Percentiles rank a stretch among this genome's conserved stretches.
Conservation (phyloP, 2,888 invertebrate genomes). For the Sminthurinus aureus region DNA sequence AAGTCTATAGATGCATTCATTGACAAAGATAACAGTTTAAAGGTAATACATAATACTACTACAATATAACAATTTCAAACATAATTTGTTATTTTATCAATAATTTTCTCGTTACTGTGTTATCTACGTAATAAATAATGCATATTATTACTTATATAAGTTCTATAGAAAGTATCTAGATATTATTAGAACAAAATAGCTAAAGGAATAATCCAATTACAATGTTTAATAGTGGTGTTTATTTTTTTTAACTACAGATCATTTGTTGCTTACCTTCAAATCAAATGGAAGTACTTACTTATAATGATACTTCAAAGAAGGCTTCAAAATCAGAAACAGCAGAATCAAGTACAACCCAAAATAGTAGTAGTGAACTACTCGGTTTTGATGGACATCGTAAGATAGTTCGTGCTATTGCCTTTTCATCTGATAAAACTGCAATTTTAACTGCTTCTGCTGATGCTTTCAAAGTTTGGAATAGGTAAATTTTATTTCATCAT, state of each 20-base stretch:
- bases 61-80: too few species aligned
- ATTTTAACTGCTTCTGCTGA: conserved; percentile 87
- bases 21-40: conserved; percentile 76
- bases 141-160: too few species aligned
- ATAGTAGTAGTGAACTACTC: conserved; percentile 31
- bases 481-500: conserved; percentile 24
- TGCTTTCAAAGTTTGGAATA: conserved; percentile 91
- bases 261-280: conserved; percentile 58
- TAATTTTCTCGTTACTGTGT: too few species aligned
- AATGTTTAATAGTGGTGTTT: not conserved
- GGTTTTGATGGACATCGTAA: conserved; percentile 80
- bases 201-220: not conserved
- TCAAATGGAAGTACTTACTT: conserved; percentile 53
- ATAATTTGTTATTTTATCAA: too few species aligned
- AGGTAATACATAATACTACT: conserved; percentile 64
- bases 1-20: conserved; percentile 76
- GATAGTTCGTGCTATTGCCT: conserved; percentile 84
- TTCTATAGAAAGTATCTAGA: too few species aligned
- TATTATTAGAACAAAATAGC: too few species aligned
- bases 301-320: not conserved
- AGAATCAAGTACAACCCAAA: conserved; percentile 8
- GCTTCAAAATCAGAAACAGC: conserved; percentile 2
- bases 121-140: too few species aligned
- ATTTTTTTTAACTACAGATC: conserved; percentile 44
- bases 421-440: conserved; percentile 90